Conservation (phyloP, 2,888 invertebrate genomes). For the Aradus depressus region DNA sequence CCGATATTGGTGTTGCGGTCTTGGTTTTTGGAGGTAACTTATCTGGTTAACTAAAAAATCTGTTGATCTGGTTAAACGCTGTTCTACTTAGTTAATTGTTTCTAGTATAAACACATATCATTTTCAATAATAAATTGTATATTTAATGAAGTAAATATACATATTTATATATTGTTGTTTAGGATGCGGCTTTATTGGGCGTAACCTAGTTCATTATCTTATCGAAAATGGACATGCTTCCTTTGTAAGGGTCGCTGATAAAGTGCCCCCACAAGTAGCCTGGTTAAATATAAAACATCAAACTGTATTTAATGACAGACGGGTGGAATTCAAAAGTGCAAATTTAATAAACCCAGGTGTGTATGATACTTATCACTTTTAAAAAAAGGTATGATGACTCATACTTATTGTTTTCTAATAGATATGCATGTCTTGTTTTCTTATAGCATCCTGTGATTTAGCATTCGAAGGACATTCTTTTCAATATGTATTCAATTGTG, state of each 20-base stretch:
- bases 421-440: not conserved
- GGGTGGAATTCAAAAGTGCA: constrained; percentile 80
- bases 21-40: constrained; percentile 13
- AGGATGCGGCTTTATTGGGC: constrained; percentile 91
- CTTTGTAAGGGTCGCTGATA: constrained; percentile 72
- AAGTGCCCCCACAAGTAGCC: constrained; percentile 85
- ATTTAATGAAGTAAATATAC: not conserved
- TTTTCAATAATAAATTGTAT: not conserved
- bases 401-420: constrained; percentile 4
- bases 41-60: not conserved
- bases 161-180: not conserved
- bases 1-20: constrained; percentile 3
- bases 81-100: no score
- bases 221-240: constrained; percentile 64
- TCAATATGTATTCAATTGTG: constrained; percentile 78
- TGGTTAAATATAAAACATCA: constrained; percentile 70
- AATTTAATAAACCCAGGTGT: constrained; percentile 81
- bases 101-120: not conserved
- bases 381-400: constrained; percentile 10
- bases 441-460: constrained; percentile 65
- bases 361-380: constrained; percentile 28
- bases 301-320: constrained; percentile 57
- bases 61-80: no score
- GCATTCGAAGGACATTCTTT: constrained; percentile 56
- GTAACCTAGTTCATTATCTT: constrained; percentile 73